Evolutionary conservation across 2,113 vertebrate species (phyloP), one percentile per base, ranked within the genome.

Genomic region (Stegostoma tigrinum): DNA sequence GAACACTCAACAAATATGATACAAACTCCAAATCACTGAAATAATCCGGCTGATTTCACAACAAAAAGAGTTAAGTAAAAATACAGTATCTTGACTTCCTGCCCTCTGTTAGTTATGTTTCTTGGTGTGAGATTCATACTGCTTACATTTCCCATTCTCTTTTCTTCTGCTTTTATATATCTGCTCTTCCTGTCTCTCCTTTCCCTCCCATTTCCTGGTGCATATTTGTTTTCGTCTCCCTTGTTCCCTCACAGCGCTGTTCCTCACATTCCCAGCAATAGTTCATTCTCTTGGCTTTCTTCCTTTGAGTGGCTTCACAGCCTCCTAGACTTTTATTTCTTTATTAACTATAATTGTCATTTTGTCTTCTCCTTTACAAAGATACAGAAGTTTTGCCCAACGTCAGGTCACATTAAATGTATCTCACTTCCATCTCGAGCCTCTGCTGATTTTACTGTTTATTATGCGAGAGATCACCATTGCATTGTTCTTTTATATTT

Each of bases 401-500:
- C 14, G 21, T 94, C 64, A 94, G n/a, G 23, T 38, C 38, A 68
- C 67, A 94, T 94, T 67, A 94, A 94, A 27, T 94, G 30, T 38
- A 94, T 94, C 30, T 91, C 55, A 91, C 19, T 64, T 91, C 34
- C 12, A 91, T n/a, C 66, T 61, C n/a, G 55, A 91, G 17, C 67
- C 89, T 64, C n/a, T 67, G 64, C 80, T 42, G 64, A 66, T 93
- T 61, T 61, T 67, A 6, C 17, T 93, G 61, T 66, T 64, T 34
- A 93, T 64, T 93, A 93, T 66, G 61, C 23, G 61, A 67, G 89
- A 93, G 89, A 93, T 93, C 89, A 93, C n/a, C 64, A 66, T 93
- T 66, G 38, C 61, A 67, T 38, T 93, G 61, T 93, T 93, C 89
- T 66, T 67, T 93, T 93, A 93, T 93, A 93, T 93, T 42, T 61